Evolutionary conservation across 2,888 invertebrate genomes (phyloP), one percentile per base, ranked within the genome.

Genomic region (Tillus elongatus): DNA sequence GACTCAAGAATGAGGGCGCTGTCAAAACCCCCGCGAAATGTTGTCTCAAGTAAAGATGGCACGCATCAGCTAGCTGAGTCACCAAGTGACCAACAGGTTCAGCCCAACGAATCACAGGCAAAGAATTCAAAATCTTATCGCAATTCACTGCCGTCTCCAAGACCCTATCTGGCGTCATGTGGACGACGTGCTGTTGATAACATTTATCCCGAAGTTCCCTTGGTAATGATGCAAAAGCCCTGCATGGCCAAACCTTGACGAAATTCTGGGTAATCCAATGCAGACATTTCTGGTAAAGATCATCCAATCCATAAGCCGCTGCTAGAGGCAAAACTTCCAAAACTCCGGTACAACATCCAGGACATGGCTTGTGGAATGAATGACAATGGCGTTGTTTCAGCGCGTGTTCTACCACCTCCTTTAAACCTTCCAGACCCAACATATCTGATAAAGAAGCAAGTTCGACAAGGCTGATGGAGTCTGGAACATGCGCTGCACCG

Each of bases 361-460:
- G 74, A 63, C 95, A 96, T 0, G 95, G 93, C 71, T 85, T 83
- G 59, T 96, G 95, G 62, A 96, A 95, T 62, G 89, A 82, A 64
- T 96, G 95, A 60, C 93, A 95, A 63, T 88, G 89, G 63, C 63
- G 50, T 33, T 55, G 57, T 64, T 87, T 87, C 16, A 95, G 69
- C 0, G 87, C 86, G 53, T 88, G 84, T 57, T 84, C 82, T 1
- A 92, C 88, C 2, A 91, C 87, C 67, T 95, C 90, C 58, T 90
- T 91, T 3, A 96, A 71, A 0, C 92, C 92, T 61, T 92, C 91
- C 13, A 95, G 65, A 4, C 89, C 84, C 35, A 93, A 68, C 77
- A 92, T 83, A 63, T 93, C 92, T 0, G 92, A 86, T 36, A 93
- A 64, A 0, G 89, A 85, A 0, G 92, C 84, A 45, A 93, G 63